Conservation (phyloP, 2,888 invertebrate species). For the Bursaphelenchus okinawaensis region DNA sequence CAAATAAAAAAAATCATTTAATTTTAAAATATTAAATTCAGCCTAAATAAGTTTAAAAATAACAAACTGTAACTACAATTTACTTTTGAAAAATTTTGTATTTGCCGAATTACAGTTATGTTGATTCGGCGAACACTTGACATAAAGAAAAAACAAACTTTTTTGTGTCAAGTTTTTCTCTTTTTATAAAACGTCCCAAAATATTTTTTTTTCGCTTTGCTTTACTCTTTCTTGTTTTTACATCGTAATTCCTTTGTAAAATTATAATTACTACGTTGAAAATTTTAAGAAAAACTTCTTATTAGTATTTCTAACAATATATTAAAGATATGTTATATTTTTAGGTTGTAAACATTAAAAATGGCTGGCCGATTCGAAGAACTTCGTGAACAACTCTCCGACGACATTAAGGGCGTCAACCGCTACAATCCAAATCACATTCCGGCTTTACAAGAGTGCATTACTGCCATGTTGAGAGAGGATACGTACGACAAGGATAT, state of each 20-base stretch:
- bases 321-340: too few species aligned
- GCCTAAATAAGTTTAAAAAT: too few species aligned
- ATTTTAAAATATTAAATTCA: too few species aligned
- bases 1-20: too few species aligned
- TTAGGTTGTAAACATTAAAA: background rate
- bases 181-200: background rate
- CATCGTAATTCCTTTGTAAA: background rate
- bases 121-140: too few species aligned
- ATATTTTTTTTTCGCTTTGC: background rate
- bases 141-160: too few species aligned
- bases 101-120: too few species aligned
- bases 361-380: slow-evolving; percentile 30
- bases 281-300: too few species aligned
- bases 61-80: too few species aligned
- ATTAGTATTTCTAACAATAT: background rate
- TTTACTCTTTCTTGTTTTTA: background rate
- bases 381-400: slow-evolving; percentile 39
- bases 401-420: slow-evolving; percentile 53
- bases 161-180: background rate
- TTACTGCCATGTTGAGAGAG: slow-evolving; percentile 26
- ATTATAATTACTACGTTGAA: background rate
- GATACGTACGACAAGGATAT: slow-evolving; percentile 72
- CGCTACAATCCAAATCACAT: slow-evolving; percentile 42
- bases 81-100: too few species aligned
- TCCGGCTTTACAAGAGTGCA: slow-evolving; percentile 22